Conservation (phyloP, 35 echinoderm and acorn worm species). For the Apostichopus californicus region DNA sequence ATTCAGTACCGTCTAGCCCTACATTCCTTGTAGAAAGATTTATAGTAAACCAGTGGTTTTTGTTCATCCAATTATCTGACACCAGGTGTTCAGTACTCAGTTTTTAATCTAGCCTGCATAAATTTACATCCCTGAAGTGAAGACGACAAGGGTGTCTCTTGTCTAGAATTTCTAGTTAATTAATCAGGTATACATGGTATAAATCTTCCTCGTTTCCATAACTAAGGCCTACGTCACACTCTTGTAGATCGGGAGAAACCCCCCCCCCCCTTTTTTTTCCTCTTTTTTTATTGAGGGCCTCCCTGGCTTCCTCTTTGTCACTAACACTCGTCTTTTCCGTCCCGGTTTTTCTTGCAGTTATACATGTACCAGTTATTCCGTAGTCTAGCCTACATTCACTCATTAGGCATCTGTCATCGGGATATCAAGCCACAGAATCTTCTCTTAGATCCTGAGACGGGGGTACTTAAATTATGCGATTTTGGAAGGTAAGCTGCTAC, state of each 20-base stretch:
- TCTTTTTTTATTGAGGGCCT: not conserved
- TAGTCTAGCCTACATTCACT: slow-evolving; percentile 99
- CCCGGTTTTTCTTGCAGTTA: slow-evolving; percentile 75
- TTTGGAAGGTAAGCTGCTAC: slow-evolving; percentile 93
- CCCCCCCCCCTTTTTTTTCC: not conserved
- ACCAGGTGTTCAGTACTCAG: too few relatives aligned
- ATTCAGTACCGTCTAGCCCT: too few relatives aligned
- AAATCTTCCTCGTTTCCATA: too few relatives aligned
- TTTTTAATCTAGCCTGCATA: too few relatives aligned
- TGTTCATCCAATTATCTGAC: not conserved
- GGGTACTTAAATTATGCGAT: slow-evolving; percentile 94
- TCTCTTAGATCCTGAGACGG: slow-evolving; percentile 92
- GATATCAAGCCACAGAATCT: slow-evolving; percentile 98
- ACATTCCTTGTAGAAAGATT: too few relatives aligned
- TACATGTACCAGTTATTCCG: slow-evolving; percentile 99
- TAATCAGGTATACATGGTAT: too few relatives aligned
- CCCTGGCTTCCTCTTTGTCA: not conserved
- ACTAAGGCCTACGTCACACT: too few relatives aligned
- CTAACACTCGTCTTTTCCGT: not conserved
- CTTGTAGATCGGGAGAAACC: not conserved
- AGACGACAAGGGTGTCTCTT: too few relatives aligned
- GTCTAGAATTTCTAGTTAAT: too few relatives aligned
- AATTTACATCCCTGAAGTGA: too few relatives aligned
- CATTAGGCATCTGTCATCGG: slow-evolving; percentile 98
- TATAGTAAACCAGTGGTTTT: not conserved